Base-by-base conservation (phyloP, 1,140 invertebrate species). In the Pinna nobilis region DNA sequence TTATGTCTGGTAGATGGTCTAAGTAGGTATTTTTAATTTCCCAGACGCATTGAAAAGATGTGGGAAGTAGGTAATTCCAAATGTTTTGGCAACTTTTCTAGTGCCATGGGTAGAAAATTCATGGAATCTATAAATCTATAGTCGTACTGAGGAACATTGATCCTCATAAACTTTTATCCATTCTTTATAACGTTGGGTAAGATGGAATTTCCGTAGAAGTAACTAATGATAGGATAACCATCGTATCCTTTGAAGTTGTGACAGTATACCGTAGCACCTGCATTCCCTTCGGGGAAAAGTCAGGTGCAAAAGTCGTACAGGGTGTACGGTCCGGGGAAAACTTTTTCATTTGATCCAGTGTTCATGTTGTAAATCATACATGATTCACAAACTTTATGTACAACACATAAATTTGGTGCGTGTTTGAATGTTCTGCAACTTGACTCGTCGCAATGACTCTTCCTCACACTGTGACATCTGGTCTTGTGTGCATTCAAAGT, bases 201-300 rank as follows among this genome's bases (percentile, higher is more conserved):
- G 28, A 77, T 70, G 13, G 50, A 70, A 70, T 77, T 73, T 59
- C 32, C 28, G 41, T 73, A 63, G 30, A 77, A 49, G 55, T 68
- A 77, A 49, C 67, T 33, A 6, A 77, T 23, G 25, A 77, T 66
- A 5, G 66, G 70, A 32, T 69, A 73, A n/a, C 53, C 50, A 41
- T 77, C 76, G 41, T 73, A 70, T 15, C 70, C 76, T 68, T 70
- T 49, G 47, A 73, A 73, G 33, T 73, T 73, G 37, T 77, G 76
- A 70, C 65, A 77, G 3, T 71, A 55, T 9, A 64, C 50, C 18
- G 50, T 72, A 30, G 64, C 35, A 13, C 47, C 59, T 28, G 50
- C 41, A 37, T 77, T 70, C 47, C 66, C 59, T 49, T 69, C 65
- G 13, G 75, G 73, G 60, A 73, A 73, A 23, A 77, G 44, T 67